A percentile compares a stretch with the other conserved stretches of the same genome.
Conservation (phyloP, 2,888 invertebrate genomes). For the Blastobasis lacticolella region DNA sequence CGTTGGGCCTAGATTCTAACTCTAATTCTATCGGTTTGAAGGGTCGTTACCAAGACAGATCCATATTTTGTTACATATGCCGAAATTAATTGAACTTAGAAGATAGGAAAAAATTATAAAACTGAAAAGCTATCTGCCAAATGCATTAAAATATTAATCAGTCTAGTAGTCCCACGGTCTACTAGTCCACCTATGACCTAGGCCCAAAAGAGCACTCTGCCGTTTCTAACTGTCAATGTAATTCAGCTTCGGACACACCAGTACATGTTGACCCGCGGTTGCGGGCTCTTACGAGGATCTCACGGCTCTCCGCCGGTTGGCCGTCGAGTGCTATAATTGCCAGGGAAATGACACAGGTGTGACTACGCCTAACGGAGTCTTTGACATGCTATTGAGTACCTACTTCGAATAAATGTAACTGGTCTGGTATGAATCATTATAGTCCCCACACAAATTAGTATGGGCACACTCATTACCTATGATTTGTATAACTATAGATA, state of each 20-base stretch:
- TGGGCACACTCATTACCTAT: too few species aligned
- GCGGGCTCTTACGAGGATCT: background rate
- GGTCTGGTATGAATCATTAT: too few species aligned
- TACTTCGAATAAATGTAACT: too few species aligned
- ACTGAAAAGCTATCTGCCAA: too few species aligned
- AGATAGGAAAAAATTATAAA: too few species aligned
- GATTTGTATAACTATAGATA: background rate
- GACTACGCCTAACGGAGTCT: slow-evolving; percentile 53
- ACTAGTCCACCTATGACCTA: slow-evolving; percentile 50
- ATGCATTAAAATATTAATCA: too few species aligned
- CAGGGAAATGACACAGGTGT: slow-evolving; percentile 43
- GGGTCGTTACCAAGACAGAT: too few species aligned
- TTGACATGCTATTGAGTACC: background rate
- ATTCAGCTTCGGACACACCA: slow-evolving; percentile 35
- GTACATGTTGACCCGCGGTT: slow-evolving; percentile 22
- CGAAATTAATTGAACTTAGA: too few species aligned
- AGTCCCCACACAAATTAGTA: too few species aligned
- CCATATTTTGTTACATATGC: too few species aligned
- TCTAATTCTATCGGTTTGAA: too few species aligned
- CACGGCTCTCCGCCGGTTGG: background rate
- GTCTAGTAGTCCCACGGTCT: slow-evolving; percentile 46
- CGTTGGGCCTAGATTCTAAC: too few species aligned
- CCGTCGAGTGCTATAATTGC: slow-evolving; percentile 38
- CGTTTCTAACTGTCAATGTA: slow-evolving; percentile 57
- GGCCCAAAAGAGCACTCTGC: slow-evolving; percentile 44